phyloP scores from a whole-genome alignment of 2,888 invertebrate genomes.

The Heliconius hortense region DNA sequence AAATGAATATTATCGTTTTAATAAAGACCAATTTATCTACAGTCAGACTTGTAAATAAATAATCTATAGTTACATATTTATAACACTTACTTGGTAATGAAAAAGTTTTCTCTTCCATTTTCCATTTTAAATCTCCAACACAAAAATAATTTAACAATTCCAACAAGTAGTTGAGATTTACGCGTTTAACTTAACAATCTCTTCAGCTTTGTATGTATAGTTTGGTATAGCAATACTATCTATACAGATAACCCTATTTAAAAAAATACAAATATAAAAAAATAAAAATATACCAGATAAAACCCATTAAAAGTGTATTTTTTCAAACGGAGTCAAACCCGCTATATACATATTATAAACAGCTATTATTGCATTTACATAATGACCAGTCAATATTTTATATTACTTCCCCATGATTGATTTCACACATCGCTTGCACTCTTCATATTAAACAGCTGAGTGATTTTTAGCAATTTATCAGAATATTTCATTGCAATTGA shows the following conservation, averaged over 20 bases:
- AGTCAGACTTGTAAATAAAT: no score
- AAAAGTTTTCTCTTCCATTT: no score
- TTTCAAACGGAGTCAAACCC: background rate
- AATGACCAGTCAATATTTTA: background rate
- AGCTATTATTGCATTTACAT: background rate
- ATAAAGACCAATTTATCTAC: no score
- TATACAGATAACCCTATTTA: background rate
- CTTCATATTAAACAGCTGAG: background rate
- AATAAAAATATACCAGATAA: background rate
- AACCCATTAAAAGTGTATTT: background rate
- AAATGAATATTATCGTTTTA: no score
- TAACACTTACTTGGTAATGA: no score
- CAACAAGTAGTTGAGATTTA: no score
- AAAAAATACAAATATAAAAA: background rate
- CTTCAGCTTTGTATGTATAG: no score
- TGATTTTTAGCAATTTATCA: constrained; percentile 10
- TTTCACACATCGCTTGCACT: constrained; percentile 14
- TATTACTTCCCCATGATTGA: constrained; percentile 6
- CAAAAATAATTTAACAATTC: no score
- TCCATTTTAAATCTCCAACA: no score
- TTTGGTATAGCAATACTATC: no score
- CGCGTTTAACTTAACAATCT: no score
- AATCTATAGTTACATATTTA: no score
- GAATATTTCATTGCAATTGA: constrained; percentile 2
- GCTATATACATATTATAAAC: background rate